phyloP scores from a whole-genome alignment of 2,113 vertebrate genomes.

The Rhinoderma darwinii region DNA sequence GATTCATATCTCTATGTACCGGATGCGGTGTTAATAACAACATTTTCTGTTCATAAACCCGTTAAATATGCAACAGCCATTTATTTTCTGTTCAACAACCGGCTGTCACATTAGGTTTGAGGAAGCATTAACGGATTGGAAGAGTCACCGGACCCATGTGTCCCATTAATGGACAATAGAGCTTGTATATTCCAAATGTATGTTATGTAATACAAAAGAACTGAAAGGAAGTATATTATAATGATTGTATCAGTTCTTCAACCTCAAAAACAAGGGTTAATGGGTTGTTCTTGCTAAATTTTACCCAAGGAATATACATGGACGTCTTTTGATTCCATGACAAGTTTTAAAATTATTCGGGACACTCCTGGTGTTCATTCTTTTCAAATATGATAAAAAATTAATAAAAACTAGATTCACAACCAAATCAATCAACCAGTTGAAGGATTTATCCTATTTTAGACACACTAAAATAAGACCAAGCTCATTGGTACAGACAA shows the following conservation, averaged over 20 bases:
- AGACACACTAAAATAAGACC: background rate
- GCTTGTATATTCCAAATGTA: background rate
- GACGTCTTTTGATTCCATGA: background rate
- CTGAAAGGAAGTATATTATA: background rate
- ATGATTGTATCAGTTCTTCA: no score
- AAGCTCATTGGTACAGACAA: background rate
- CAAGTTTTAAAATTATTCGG: background rate
- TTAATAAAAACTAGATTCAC: background rate
- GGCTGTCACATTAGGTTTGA: conserved; percentile 15
- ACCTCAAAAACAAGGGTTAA: background rate
- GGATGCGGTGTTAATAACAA: conserved; percentile 6
- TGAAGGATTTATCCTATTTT: background rate
- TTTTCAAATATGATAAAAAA: background rate
- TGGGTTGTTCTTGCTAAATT: background rate
- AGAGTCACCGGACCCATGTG: background rate
- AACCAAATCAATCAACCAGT: background rate
- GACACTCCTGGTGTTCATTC: background rate
- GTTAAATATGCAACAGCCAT: conserved; percentile 33
- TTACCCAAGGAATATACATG: background rate
- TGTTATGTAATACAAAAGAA: background rate
- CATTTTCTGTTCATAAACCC: background rate
- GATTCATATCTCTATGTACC: background rate
- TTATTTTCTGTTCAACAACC: conserved; percentile 11
- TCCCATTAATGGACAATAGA: background rate
- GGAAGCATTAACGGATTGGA: conserved; percentile 3